A percentile compares a stretch with the other conserved stretches of the same genome.
Conservation (phyloP, 2,888 invertebrate species). For the Xestia sexstrigata region DNA sequence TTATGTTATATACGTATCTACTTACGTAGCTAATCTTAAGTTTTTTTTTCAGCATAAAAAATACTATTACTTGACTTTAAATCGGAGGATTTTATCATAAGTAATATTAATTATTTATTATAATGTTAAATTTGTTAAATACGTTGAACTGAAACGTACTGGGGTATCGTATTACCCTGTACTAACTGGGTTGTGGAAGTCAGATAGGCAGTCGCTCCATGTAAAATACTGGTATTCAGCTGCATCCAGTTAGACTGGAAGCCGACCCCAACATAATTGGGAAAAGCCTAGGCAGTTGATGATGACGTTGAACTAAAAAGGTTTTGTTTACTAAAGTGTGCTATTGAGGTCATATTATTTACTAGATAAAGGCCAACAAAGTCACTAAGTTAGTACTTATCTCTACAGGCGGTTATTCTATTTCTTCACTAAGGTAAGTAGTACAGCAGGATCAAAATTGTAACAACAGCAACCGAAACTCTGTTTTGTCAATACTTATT, state of each 20-base stretch:
- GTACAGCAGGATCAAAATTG: constrained; percentile 15
- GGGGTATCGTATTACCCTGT: too few species aligned
- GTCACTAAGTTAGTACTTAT: not conserved
- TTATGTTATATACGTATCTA: not conserved
- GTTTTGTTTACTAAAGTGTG: not conserved
- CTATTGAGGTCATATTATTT: constrained; percentile 34
- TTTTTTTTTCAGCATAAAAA: not conserved
- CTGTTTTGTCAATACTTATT: constrained; percentile 33
- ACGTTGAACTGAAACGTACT: not conserved
- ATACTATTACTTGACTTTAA: not conserved
- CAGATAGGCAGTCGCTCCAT: too few species aligned
- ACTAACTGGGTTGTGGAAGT: too few species aligned
- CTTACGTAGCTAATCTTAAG: not conserved
- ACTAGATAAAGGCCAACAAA: constrained; percentile 8
- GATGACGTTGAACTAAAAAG: not conserved
- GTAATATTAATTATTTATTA: too few species aligned
- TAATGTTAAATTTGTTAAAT: not conserved
- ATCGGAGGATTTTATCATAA: too few species aligned
- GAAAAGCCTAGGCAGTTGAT: too few species aligned
- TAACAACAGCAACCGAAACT: constrained; percentile 23
- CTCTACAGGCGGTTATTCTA: not conserved
- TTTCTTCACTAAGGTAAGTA: constrained; percentile 7
- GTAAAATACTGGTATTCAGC: too few species aligned
- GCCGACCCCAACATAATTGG: too few species aligned
- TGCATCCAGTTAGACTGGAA: too few species aligned